These are phyloP conservation scores for Melanotus villosus DNA, from an alignment of 2,888 invertebrate species.

Conservation along the genomic window DNA sequence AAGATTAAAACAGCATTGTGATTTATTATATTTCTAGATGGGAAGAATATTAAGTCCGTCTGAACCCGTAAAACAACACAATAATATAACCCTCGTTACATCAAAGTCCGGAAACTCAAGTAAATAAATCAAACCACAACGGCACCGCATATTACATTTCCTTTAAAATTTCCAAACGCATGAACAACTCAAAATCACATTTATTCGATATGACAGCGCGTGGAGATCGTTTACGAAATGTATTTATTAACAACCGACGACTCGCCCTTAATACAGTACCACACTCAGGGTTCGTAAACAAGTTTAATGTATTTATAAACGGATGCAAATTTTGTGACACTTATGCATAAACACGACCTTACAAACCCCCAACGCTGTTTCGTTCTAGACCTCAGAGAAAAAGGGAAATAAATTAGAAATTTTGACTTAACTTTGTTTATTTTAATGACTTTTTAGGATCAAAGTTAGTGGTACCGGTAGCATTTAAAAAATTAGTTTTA, in stretches of 20 bases:
- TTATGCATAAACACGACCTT: constrained; percentile 37
- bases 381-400: neutral
- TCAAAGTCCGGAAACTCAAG: constrained; percentile 17
- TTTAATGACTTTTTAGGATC: too few relatives aligned
- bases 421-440: neutral
- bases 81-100: constrained; percentile 11
- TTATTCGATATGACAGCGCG: neutral
- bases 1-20: neutral
- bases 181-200: constrained; percentile 1
- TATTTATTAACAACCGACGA: constrained; percentile 24
- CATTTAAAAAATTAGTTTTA: too few relatives aligned
- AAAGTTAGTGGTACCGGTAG: too few relatives aligned
- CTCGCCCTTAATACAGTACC: neutral
- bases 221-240: constrained; percentile 10
- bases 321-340: constrained; percentile 35
- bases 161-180: constrained; percentile 13
- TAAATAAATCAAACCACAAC: constrained; percentile 21
- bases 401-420: neutral
- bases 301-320: constrained; percentile 39
- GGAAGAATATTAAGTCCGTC: constrained; percentile 19
- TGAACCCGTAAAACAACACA: neutral
- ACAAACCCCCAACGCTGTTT: neutral
- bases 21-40: constrained; percentile 12
- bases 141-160: constrained; percentile 1
- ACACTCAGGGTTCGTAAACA: constrained; percentile 30